Evolutionary conservation across 2,888 invertebrate species (phyloP).

Genomic region (Neria commutata): DNA sequence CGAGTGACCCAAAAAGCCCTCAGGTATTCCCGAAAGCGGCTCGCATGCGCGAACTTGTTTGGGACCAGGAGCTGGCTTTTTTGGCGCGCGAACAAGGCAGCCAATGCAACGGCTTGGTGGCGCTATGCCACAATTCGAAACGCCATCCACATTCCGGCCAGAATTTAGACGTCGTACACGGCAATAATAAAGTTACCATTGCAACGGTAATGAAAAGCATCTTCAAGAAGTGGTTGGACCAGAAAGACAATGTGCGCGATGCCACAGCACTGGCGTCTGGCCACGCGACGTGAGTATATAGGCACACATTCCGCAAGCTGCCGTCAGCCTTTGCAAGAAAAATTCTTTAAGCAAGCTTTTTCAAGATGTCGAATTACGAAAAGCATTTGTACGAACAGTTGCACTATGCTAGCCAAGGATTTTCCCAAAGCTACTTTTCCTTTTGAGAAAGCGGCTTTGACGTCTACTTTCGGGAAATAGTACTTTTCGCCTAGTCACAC

Average conservation of each 20-base stretch:
- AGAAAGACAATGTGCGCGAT: neutral
- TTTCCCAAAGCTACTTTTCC: too few relatives aligned
- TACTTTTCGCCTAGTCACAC: too few relatives aligned
- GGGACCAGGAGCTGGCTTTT: constrained; percentile 35
- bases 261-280: neutral
- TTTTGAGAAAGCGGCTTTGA: too few relatives aligned
- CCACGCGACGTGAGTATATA: too few relatives aligned
- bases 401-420: too few relatives aligned
- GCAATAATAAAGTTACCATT: neutral
- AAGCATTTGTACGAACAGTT: too few relatives aligned
- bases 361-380: too few relatives aligned
- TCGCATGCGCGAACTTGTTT: constrained; percentile 35
- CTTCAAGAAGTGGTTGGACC: neutral
- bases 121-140: constrained; percentile 25
- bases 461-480: too few relatives aligned
- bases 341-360: too few relatives aligned
- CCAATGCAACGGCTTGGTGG: constrained; percentile 20
- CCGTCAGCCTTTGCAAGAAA: too few relatives aligned
- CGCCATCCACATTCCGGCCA: neutral
- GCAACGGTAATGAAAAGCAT: neutral
- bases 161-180: neutral
- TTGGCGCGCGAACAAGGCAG: constrained; percentile 28
- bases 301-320: too few relatives aligned
- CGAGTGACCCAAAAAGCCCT: neutral
- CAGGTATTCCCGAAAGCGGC: constrained; percentile 26